Conservation (phyloP, 2,888 invertebrate species). For the Drosophila hawaiiensis region DNA sequence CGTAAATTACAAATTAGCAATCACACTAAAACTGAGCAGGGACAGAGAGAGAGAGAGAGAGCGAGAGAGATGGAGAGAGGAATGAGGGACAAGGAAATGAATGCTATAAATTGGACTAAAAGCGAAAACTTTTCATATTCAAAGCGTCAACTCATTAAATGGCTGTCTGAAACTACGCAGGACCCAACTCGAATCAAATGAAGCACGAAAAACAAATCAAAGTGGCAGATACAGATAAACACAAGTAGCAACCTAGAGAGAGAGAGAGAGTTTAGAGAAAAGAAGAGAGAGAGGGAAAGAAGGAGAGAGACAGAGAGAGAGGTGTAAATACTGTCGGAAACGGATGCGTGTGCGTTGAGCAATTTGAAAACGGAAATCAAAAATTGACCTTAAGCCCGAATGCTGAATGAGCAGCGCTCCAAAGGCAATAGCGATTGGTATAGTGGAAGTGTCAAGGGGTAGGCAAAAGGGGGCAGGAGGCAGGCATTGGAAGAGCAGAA, state of each 20-base stretch:
- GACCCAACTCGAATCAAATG: conserved; percentile 68
- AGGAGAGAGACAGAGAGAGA: conserved; percentile 1
- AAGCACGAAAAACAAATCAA: conserved; percentile 81
- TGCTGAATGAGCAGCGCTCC: conserved; percentile 31
- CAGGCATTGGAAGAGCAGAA: neutral
- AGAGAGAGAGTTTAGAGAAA: neutral
- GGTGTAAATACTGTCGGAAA: conserved; percentile 68
- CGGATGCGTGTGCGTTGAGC: conserved; percentile 78
- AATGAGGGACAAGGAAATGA: neutral
- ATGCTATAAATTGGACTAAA: conserved; percentile 68
- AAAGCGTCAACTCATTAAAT: conserved; percentile 81
- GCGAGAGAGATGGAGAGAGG: neutral
- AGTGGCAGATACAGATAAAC: conserved; percentile 52
- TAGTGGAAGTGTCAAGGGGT: neutral
- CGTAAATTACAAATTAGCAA: conserved; percentile 83
- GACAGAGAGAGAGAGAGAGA: neutral
- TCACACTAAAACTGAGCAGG: conserved; percentile 71
- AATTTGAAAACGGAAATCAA: conserved; percentile 80
- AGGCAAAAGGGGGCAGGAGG: neutral
- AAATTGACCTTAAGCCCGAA: conserved; percentile 75
- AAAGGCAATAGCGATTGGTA: neutral
- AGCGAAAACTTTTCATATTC: conserved; percentile 75
- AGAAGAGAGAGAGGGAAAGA: neutral
- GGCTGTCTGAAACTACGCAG: conserved; percentile 66
- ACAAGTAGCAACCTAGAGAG: conserved; percentile 6